phyloP scores from a whole-genome alignment of 2,113 vertebrate genomes.

The Tragelaphus buxtoni region DNA sequence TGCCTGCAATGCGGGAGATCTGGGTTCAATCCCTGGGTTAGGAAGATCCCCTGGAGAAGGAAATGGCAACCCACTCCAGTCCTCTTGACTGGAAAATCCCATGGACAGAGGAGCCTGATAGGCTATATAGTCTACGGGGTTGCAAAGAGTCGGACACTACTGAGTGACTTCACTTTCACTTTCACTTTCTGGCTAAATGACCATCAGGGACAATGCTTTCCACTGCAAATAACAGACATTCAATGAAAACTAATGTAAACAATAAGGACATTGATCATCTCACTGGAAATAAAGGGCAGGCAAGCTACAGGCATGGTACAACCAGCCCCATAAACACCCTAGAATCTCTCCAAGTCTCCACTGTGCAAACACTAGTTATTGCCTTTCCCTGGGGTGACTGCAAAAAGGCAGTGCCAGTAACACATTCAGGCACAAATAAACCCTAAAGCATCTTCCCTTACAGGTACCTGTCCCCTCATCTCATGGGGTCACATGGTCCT shows the following conservation, averaged over 20 bases:
- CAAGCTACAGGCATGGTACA: neutral
- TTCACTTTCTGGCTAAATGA: neutral
- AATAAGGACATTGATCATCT: neutral
- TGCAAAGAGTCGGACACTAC: too few relatives aligned
- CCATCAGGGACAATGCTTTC: neutral
- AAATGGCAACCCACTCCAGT: too few relatives aligned
- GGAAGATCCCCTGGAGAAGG: too few relatives aligned
- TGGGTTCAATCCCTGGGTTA: too few relatives aligned
- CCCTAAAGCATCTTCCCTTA: neutral
- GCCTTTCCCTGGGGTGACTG: neutral
- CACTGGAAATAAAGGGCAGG: neutral
- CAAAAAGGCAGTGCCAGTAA: neutral
- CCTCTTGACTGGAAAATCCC: too few relatives aligned
- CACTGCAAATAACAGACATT: neutral
- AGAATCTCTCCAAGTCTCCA: neutral
- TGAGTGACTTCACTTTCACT: too few relatives aligned
- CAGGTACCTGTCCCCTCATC: neutral
- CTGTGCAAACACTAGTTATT: neutral
- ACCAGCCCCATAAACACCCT: neutral
- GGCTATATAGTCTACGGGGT: too few relatives aligned
- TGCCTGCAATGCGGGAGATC: too few relatives aligned
- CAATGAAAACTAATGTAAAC: neutral
- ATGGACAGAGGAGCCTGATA: too few relatives aligned
- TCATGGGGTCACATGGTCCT: neutral
- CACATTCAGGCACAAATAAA: neutral